Conservation (phyloP, 2,113 vertebrate genomes). For the Hippoglossus stenolepis region DNA sequence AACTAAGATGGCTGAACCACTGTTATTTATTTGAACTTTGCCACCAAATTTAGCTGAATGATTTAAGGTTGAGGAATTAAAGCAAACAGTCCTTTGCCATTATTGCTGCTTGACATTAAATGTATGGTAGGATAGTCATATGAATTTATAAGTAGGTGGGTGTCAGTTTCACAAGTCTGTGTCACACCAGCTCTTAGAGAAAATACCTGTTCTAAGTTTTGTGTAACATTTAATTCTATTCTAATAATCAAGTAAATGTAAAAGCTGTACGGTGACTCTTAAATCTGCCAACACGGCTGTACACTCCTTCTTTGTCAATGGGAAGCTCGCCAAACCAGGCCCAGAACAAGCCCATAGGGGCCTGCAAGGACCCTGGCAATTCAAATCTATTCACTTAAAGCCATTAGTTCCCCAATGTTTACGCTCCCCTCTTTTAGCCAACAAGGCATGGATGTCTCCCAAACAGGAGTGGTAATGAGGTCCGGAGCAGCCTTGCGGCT, state of each 20-base stretch:
- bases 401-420: constrained; percentile 81
- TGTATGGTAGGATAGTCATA: too few species aligned
- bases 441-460: constrained; percentile 80
- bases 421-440: constrained; percentile 67
- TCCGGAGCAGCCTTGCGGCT: constrained; percentile 62
- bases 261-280: not conserved
- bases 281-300: constrained; percentile 47
- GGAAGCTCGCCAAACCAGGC: constrained; percentile 53
- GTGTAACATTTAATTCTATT: too few species aligned
- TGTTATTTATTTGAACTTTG: not conserved
- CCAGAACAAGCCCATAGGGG: constrained; percentile 60
- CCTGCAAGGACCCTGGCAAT: constrained; percentile 71
- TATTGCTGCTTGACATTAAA: too few species aligned
- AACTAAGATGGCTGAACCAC: not conserved
- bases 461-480: constrained; percentile 80
- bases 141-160: too few species aligned
- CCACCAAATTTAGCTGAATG: too few species aligned
- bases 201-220: too few species aligned
- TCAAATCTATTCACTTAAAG: constrained; percentile 77
- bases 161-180: too few species aligned
- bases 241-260: too few species aligned
- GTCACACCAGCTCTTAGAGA: too few species aligned
- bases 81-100: too few species aligned
- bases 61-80: too few species aligned
- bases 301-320: constrained; percentile 43